Percentiles rank a stretch among this genome's conserved stretches.
These are phyloP conservation scores for Manacus vitellinus DNA, from an alignment of 2,113 vertebrate species.

Conservation along the genomic window DNA sequence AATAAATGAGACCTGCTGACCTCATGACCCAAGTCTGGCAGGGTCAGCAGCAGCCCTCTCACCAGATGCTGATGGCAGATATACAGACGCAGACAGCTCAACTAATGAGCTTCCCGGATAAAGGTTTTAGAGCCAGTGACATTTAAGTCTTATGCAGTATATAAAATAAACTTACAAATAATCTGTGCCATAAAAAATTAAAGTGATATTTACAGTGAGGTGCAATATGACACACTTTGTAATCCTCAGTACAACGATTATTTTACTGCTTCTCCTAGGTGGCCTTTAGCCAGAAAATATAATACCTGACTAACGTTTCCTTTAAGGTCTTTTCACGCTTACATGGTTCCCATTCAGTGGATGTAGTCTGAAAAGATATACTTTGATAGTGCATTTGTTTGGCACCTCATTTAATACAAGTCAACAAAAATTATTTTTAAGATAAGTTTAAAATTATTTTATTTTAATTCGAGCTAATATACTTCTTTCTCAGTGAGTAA, in stretches of 20 bases:
- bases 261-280: not conserved
- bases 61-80: conserved; percentile 81
- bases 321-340: not conserved
- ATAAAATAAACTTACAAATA: conserved; percentile 40
- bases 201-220: conserved; percentile 44
- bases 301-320: not conserved
- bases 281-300: conserved; percentile 3
- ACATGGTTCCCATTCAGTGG: not conserved
- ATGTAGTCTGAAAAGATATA: not conserved
- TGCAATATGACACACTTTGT: not conserved
- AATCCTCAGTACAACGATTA: not conserved
- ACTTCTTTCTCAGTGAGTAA: not conserved
- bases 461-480: not conserved
- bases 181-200: conserved; percentile 21
- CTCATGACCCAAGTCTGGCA: conserved; percentile 78
- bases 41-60: conserved; percentile 76
- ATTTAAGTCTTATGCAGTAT: conserved; percentile 28
- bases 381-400: not conserved
- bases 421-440: not conserved
- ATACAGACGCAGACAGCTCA: conserved; percentile 64
- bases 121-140: conserved; percentile 36
- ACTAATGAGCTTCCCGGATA: conserved; percentile 74
- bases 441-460: not conserved
- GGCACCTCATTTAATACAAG: not conserved
- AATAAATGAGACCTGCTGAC: conserved; percentile 86